Evolutionary conservation across 1,140 invertebrate genomes (phyloP).

Genomic region (Panagrolaimus sp.): DNA sequence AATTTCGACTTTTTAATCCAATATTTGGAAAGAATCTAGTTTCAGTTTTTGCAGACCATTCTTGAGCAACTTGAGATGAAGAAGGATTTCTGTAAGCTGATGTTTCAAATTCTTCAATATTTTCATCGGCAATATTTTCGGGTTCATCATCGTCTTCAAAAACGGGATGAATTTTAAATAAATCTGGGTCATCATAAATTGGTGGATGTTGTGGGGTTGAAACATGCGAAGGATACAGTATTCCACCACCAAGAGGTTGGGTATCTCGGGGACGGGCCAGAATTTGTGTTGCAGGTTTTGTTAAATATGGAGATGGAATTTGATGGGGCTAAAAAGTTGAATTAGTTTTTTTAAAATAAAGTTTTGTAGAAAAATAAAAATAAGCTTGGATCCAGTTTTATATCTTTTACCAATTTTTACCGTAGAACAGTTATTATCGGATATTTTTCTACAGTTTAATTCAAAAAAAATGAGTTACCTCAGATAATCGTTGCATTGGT

Average conservation of each 20-base stretch:
- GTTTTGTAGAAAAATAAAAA: no score
- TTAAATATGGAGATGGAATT: not conserved
- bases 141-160: slow-evolving; percentile 1
- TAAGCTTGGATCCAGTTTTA: no score
- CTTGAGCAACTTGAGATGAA: not conserved
- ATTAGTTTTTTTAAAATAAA: no score
- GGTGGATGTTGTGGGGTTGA: slow-evolving; percentile 18
- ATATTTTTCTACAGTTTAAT: not conserved
- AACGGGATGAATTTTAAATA: slow-evolving; percentile 4
- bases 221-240: slow-evolving; percentile 20
- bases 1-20: no score
- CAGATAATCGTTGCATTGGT: not conserved
- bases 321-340: no score
- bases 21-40: not conserved
- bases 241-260: not conserved
- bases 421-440: no score
- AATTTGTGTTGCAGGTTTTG: not conserved
- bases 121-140: not conserved
- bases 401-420: no score
- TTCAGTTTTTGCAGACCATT: slow-evolving; percentile 4
- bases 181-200: slow-evolving; percentile 17
- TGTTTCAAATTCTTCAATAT: no score
- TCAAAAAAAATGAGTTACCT: not conserved
- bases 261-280: slow-evolving; percentile 18
- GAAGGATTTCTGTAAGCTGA: not conserved